phyloP scores from a whole-genome alignment of 1,140 invertebrate species.

The Hirudo medicinalis region DNA sequence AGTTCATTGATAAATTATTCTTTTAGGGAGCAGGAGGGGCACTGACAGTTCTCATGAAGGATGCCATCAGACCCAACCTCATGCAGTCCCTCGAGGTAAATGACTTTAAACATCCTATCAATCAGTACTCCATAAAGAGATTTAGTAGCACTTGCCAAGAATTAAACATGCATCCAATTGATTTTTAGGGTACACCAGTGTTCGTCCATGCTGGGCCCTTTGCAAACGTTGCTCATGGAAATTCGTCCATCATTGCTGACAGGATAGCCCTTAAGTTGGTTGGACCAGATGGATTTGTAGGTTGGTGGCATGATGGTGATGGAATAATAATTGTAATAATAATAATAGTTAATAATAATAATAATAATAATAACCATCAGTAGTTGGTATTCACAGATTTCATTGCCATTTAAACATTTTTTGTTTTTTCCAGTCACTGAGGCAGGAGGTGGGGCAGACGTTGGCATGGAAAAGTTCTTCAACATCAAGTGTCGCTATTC shows the following conservation, averaged over 20 bases:
- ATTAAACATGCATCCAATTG: too few species aligned
- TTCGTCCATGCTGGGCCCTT: constrained; percentile 94
- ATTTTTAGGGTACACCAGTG: constrained; percentile 54
- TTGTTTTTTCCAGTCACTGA: constrained; percentile 59
- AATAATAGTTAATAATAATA: too few species aligned
- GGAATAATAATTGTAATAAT: too few species aligned
- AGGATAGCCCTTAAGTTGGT: constrained; percentile 86
- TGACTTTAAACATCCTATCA: too few species aligned
- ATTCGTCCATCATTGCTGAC: constrained; percentile 88
- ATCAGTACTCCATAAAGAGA: neutral
- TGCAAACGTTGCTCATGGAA: constrained; percentile 96
- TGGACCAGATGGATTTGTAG: constrained; percentile 73
- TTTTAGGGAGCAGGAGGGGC: constrained; percentile 64
- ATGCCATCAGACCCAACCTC: constrained; percentile 83
- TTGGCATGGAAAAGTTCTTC: constrained; percentile 98
- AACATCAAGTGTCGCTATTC: constrained; percentile 92
- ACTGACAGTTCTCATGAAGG: constrained; percentile 76
- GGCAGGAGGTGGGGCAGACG: constrained; percentile 94
- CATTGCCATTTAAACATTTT: too few species aligned
- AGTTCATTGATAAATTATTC: neutral
- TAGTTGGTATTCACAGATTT: too few species aligned
- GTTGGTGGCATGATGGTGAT: constrained; percentile 28
- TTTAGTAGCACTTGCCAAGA: neutral
- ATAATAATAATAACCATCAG: too few species aligned
- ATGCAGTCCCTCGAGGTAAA: constrained; percentile 93